These are phyloP conservation scores for Idaea straminata DNA, from an alignment of 2,888 invertebrate genomes.

Conservation along the genomic window DNA sequence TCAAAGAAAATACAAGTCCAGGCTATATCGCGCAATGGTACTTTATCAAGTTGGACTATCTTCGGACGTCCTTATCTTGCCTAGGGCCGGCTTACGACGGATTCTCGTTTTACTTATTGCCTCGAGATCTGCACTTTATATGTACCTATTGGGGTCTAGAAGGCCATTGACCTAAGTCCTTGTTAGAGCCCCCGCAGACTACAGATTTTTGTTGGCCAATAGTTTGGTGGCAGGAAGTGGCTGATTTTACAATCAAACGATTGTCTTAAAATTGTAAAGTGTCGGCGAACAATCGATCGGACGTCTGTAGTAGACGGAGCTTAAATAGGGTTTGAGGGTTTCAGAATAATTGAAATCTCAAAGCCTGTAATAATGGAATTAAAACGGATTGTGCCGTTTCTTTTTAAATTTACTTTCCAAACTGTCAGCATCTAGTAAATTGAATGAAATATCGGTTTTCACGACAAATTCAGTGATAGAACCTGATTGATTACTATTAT, in stretches of 20 bases:
- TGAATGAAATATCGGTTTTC: background rate
- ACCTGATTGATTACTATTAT: background rate
- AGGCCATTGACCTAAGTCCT: background rate
- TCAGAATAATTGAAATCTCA: background rate
- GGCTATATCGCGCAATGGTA: background rate
- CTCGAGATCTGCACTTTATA: conserved; percentile 33
- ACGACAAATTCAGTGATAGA: background rate
- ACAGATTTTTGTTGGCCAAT: background rate
- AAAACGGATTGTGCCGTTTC: conserved; percentile 34
- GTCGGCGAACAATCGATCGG: background rate
- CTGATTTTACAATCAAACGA: background rate
- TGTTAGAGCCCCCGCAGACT: background rate
- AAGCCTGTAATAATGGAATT: background rate
- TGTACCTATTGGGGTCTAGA: background rate
- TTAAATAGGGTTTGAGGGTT: background rate
- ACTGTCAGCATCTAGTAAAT: background rate
- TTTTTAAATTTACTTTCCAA: background rate
- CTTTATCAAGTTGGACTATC: conserved; percentile 1
- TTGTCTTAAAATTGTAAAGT: background rate
- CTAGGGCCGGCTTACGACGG: conserved; percentile 37
- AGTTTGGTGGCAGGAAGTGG: background rate
- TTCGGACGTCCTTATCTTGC: conserved; percentile 37
- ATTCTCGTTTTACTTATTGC: conserved; percentile 42
- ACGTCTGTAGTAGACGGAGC: background rate
- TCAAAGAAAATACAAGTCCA: background rate